phyloP scores from a whole-genome alignment of 2,888 invertebrate species.

The Mimas tiliae region DNA sequence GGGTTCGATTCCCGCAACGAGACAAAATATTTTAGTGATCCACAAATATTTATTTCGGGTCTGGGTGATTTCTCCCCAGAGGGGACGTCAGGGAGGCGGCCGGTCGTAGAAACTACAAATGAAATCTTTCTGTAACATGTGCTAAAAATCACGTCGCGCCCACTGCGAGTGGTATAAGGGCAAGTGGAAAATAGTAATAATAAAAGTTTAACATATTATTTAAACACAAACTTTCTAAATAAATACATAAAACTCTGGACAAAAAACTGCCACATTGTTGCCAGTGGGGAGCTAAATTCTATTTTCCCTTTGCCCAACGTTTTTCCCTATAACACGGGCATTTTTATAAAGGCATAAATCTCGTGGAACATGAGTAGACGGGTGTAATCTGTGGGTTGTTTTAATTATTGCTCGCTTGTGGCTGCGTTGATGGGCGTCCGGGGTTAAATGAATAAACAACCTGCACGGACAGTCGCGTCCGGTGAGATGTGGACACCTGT shows the following conservation, averaged over 20 bases:
- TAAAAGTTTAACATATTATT: no score
- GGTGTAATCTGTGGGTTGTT: conserved; percentile 39
- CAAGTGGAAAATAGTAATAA: no score
- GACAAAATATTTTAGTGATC: no score
- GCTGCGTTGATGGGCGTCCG: conserved; percentile 11
- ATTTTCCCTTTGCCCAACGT: background rate
- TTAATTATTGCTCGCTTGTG: conserved; percentile 47
- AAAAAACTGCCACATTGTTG: background rate
- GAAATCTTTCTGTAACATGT: no score
- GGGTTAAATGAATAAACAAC: conserved; percentile 14
- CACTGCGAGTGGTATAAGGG: no score
- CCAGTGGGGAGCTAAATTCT: background rate
- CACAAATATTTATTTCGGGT: no score
- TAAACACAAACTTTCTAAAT: no score
- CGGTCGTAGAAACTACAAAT: no score
- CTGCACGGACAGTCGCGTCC: background rate
- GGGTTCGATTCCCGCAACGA: no score
- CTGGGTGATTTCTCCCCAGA: no score
- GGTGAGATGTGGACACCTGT: background rate
- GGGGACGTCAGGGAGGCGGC: no score
- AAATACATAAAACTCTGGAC: background rate
- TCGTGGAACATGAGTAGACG: conserved; percentile 36
- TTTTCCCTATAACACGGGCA: background rate
- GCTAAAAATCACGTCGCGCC: no score
- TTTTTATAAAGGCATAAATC: conserved; percentile 41